Evolutionary conservation across 2,888 invertebrate genomes (phyloP).

Genomic region (Drosophila paramelanica): DNA sequence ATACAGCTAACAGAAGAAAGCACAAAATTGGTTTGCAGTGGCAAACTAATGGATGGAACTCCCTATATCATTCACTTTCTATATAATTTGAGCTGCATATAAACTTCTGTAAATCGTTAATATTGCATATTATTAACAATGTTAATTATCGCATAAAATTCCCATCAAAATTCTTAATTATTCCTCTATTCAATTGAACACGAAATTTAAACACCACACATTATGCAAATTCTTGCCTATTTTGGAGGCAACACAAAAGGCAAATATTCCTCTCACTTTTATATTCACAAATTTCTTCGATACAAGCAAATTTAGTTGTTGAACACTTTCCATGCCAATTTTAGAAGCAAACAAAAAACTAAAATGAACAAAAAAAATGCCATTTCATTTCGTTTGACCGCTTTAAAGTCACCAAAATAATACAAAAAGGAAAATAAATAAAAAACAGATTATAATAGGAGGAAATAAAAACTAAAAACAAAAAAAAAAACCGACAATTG

Average conservation of each 20-base stretch:
- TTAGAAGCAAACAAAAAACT: background rate
- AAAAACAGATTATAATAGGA: slow-evolving; percentile 10
- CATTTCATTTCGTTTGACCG: slow-evolving; percentile 75
- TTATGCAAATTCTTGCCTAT: slow-evolving; percentile 36
- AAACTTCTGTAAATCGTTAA: background rate
- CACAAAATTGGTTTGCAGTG: too few species aligned
- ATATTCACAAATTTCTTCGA: slow-evolving; percentile 38
- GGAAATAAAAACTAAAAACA: slow-evolving; percentile 5
- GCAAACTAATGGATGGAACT: too few species aligned
- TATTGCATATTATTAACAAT: background rate
- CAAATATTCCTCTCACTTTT: slow-evolving; percentile 51
- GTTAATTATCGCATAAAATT: background rate
- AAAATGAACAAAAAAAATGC: slow-evolving; percentile 29
- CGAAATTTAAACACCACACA: background rate
- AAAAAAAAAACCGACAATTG: slow-evolving; percentile 24
- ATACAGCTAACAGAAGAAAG: too few species aligned
- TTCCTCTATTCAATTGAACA: background rate
- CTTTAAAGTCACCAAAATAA: slow-evolving; percentile 35
- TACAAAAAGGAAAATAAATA: slow-evolving; percentile 5
- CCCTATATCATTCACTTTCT: background rate
- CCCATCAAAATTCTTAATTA: background rate
- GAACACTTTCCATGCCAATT: slow-evolving; percentile 68
- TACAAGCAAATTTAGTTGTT: slow-evolving; percentile 41
- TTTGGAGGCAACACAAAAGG: slow-evolving; percentile 13
- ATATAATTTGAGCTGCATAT: background rate